Base-by-base conservation (phyloP, 1,140 invertebrate genomes). In the Aethina tumida region DNA sequence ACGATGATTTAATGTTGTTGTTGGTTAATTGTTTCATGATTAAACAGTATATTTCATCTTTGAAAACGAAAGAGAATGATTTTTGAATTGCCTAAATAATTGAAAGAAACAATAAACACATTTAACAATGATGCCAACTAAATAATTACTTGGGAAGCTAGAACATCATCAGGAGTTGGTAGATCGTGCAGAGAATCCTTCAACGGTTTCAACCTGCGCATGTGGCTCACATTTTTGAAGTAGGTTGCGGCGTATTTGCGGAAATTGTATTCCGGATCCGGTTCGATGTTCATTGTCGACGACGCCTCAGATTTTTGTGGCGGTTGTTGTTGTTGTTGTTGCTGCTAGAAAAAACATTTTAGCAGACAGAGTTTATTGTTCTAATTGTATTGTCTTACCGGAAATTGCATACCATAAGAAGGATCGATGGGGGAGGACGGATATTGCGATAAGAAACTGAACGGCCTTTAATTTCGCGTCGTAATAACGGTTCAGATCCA, bases 21-120 rank as follows among this genome's bases (percentile, higher is more conserved):
- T 84, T 79, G 3, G 79, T 83, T 7, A 97, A 63, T 63, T 96
- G 90, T 60, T 95, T 95, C 55, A 89, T 91, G 42, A 97, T 81
- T 63, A 96, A 92, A 56, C 89, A 87, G 50, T 90, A 90, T 45
- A 97, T 90, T 71, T 97, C 92, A 63, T 95, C 89, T 49, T 89
- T 87, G 55, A 41, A 71, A 69, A 48, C 53, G 45, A 45, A 41
- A 15, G 22, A n/a, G n/a, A n/a, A n/a, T n/a, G n/a, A n/a, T n/a
- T n/a, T n/a, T n/a, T n/a, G n/a, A n/a, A n/a, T n/a, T n/a, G n/a
- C n/a, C n/a, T n/a, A n/a, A n/a, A n/a, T n/a, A n/a, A n/a, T n/a
- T n/a, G n/a, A n/a, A n/a, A n/a, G n/a, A n/a, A n/a, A n/a, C n/a
- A n/a, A n/a, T n/a, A n/a, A n/a, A n/a, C n/a, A n/a, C n/a, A n/a